phyloP scores from a whole-genome alignment of 1,140 invertebrate species.

The Neodiprion fabricii region DNA sequence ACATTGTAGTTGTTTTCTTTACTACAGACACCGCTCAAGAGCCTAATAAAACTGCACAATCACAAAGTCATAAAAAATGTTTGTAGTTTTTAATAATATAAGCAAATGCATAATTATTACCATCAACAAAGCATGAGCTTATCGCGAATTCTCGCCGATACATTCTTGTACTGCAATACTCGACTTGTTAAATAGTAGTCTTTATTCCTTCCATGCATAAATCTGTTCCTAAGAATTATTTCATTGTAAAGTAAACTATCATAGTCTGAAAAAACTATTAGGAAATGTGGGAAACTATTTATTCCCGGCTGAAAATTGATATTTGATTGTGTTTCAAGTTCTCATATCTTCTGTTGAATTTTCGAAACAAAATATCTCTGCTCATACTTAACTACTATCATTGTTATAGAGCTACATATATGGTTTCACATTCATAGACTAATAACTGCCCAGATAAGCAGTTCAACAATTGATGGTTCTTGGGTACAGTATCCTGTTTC shows the following conservation, averaged over 20 bases:
- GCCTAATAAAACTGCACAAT: conserved; percentile 52
- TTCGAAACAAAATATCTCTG: background rate
- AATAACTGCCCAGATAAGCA: background rate
- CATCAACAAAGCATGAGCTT: background rate
- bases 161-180: background rate
- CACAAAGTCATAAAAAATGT: conserved; percentile 60
- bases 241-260: too few species aligned
- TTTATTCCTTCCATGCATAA: background rate
- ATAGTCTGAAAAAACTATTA: too few species aligned
- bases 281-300: too few species aligned
- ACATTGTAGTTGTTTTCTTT: conserved; percentile 36
- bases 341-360: background rate
- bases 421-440: background rate
- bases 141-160: background rate
- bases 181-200: background rate
- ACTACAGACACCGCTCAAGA: conserved; percentile 54
- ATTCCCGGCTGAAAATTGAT: background rate
- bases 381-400: background rate
- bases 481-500: background rate
- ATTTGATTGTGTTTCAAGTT: background rate
- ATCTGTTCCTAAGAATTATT: too few species aligned
- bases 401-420: too few species aligned
- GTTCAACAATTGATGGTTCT: background rate
- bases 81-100: conserved; percentile 54
- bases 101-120: background rate